Evolutionary conservation across 2,797 vertebrate genomes (phyloP).

Genomic region (Sarcophilus harrisii): DNA sequence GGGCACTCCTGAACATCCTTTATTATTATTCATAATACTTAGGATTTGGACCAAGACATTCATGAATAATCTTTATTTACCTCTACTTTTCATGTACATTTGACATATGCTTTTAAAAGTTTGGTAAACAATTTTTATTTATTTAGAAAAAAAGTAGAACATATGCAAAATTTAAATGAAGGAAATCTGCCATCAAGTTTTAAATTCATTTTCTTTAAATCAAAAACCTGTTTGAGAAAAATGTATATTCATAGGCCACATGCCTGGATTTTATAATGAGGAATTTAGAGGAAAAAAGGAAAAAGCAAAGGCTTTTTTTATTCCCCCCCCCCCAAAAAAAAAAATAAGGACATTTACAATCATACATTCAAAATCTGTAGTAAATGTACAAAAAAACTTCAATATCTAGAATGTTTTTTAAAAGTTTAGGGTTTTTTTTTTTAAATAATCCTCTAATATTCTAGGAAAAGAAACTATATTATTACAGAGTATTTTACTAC

Average conservation of each 20-base stretch:
- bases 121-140: too few relatives aligned
- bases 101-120: too few relatives aligned
- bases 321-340: background rate
- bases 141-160: constrained; percentile 14
- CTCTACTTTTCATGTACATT: too few relatives aligned
- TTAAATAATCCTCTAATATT: constrained; percentile 31
- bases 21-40: too few relatives aligned
- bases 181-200: constrained; percentile 50
- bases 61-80: too few relatives aligned
- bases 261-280: constrained; percentile 54
- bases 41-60: too few relatives aligned
- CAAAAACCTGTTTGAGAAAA: constrained; percentile 46
- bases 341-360: constrained; percentile 36
- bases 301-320: too few relatives aligned
- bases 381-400: background rate
- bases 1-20: too few relatives aligned
- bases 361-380: constrained; percentile 30
- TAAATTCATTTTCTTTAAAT: constrained; percentile 58
- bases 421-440: constrained; percentile 34
- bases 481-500: constrained; percentile 41
- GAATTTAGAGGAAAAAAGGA: constrained; percentile 58
- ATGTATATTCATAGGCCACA: constrained; percentile 66
- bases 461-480: constrained; percentile 24
- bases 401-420: constrained; percentile 24
- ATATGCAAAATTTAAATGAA: constrained; percentile 39